phyloP scores from a whole-genome alignment of 2,888 invertebrate species.

The Helleia helle region DNA sequence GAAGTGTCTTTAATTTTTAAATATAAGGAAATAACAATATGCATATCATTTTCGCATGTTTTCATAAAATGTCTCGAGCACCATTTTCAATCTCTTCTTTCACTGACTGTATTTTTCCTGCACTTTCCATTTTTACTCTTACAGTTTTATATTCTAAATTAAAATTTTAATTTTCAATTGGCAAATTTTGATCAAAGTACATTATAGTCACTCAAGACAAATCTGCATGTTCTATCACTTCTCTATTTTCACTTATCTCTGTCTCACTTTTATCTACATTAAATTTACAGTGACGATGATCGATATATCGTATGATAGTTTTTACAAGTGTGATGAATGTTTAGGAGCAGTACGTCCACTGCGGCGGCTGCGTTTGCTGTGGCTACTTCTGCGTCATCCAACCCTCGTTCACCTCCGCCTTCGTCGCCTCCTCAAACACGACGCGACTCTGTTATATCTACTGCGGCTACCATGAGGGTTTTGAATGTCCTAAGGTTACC shows the following conservation, averaged over 20 bases:
- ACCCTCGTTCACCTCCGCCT: constrained; percentile 79
- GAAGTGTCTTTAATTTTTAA: background rate
- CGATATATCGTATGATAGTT: background rate
- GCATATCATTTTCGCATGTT: background rate
- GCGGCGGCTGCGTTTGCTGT: constrained; percentile 93
- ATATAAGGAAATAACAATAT: background rate
- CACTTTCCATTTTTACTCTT: too few species aligned
- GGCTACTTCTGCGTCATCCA: constrained; percentile 90
- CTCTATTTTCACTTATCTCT: background rate
- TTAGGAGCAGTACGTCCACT: constrained; percentile 88
- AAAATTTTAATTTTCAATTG: background rate
- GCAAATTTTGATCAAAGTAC: background rate
- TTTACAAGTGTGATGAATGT: constrained; percentile 17
- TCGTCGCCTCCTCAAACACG: constrained; percentile 64
- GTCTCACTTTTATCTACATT: background rate
- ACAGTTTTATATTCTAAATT: background rate
- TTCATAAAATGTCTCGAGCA: background rate
- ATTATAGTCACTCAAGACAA: background rate
- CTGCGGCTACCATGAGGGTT: constrained; percentile 95
- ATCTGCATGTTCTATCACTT: background rate
- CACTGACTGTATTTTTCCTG: background rate
- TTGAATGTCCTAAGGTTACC: constrained; percentile 83
- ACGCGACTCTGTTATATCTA: constrained; percentile 86
- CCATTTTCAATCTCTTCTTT: background rate
- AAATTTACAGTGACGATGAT: background rate